Evolutionary conservation across 35 echinoderm and acorn worm genomes (phyloP).

Genomic region (Lytechinus variegatus): DNA sequence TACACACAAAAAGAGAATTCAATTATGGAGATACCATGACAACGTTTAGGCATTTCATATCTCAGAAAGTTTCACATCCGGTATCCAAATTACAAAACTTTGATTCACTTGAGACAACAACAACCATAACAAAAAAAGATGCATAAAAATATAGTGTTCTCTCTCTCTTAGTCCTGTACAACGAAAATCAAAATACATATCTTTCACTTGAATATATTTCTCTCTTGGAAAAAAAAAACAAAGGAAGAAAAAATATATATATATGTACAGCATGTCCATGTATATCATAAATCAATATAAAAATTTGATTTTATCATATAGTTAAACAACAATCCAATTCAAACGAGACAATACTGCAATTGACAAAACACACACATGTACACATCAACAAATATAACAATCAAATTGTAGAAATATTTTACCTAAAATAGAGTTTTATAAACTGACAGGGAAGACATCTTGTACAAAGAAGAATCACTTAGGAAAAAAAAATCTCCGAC

Average conservation of each 20-base stretch:
- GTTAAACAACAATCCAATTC: background rate
- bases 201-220: conserved; percentile 5
- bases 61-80: background rate
- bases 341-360: background rate
- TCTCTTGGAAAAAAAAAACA: background rate
- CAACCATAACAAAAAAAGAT: conserved; percentile 15
- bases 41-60: background rate
- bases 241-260: conserved; percentile 2
- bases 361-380: conserved; percentile 3
- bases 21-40: background rate
- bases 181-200: conserved; percentile 41
- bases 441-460: background rate
- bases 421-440: background rate
- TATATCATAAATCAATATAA: background rate
- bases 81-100: background rate
- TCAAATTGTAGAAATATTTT: background rate
- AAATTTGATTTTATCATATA: background rate
- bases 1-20: background rate
- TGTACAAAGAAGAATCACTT: background rate
- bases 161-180: conserved; percentile 39
- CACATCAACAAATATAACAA: background rate
- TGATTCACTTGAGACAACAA: too few species aligned
- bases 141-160: conserved; percentile 45
- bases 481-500: background rate
- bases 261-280: conserved; percentile 18